Conservation (phyloP, 2,797 vertebrate genomes). For the Myotis daubentonii region DNA sequence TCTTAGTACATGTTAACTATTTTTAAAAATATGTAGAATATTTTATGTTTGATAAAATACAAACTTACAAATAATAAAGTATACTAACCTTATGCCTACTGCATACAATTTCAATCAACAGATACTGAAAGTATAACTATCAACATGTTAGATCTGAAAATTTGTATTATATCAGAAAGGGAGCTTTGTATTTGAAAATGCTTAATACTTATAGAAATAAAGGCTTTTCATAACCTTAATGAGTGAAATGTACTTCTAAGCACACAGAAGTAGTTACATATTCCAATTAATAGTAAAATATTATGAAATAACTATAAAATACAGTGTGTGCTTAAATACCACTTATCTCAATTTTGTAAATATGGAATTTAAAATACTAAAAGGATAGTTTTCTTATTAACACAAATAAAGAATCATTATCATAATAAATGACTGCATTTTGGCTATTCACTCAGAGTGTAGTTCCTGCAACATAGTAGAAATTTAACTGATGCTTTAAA, state of each 20-base stretch:
- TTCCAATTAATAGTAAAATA: neutral
- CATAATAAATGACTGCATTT: neutral
- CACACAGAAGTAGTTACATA: neutral
- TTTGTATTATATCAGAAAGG: neutral
- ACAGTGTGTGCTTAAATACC: neutral
- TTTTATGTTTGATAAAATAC: neutral
- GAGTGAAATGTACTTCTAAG: neutral
- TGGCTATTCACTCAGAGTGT: neutral
- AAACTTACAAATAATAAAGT: constrained; percentile 15
- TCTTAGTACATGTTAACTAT: neutral
- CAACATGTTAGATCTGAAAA: neutral
- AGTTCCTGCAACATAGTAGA: neutral
- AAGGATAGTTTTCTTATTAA: neutral
- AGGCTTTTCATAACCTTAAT: constrained; percentile 16
- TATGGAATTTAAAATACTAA: neutral
- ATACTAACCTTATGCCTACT: neutral
- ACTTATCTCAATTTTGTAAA: constrained; percentile 8
- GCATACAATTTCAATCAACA: constrained; percentile 9
- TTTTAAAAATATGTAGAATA: neutral
- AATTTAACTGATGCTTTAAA: constrained; percentile 3
- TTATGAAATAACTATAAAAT: constrained; percentile 30
- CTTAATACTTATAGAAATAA: neutral
- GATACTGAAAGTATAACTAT: neutral
- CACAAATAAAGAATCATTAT: neutral
- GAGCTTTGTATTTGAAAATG: constrained; percentile 5